Conservation (phyloP, 2,888 invertebrate species). For the Zelleria hepariella region DNA sequence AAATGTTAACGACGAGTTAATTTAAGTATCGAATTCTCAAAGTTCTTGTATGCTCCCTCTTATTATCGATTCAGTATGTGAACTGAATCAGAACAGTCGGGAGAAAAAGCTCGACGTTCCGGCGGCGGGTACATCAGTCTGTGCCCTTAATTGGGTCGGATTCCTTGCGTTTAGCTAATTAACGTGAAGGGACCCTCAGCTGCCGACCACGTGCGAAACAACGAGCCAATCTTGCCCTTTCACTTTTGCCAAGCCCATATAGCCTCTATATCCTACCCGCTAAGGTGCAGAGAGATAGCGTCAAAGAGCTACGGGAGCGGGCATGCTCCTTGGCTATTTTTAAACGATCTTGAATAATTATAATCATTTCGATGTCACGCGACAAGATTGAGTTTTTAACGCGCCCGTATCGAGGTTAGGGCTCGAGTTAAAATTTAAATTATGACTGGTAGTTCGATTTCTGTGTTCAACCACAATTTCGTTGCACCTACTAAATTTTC, state of each 20-base stretch:
- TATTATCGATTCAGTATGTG: neutral
- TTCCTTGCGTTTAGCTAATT: conserved; percentile 58
- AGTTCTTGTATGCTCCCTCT: neutral
- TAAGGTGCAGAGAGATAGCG: neutral
- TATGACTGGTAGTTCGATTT: too few species aligned
- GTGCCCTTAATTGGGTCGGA: conserved; percentile 45
- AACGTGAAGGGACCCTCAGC: conserved; percentile 40
- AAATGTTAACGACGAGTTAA: neutral
- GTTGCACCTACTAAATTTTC: too few species aligned
- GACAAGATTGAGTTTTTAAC: neutral
- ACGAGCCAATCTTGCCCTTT: neutral
- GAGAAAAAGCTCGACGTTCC: conserved; percentile 13
- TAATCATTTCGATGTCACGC: neutral
- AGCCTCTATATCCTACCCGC: neutral
- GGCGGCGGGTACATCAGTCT: conserved; percentile 12
- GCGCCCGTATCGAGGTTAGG: neutral
- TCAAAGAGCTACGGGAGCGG: neutral
- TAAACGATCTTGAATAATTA: neutral
- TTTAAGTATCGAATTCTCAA: neutral
- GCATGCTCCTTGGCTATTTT: neutral
- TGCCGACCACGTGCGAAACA: conserved; percentile 47
- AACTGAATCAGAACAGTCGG: conserved; percentile 7
- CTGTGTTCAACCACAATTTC: too few species aligned
- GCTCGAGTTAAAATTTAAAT: too few species aligned
- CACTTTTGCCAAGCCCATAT: neutral